phyloP scores from a whole-genome alignment of 1,140 invertebrate species.

The Geopemphigus sp. region DNA sequence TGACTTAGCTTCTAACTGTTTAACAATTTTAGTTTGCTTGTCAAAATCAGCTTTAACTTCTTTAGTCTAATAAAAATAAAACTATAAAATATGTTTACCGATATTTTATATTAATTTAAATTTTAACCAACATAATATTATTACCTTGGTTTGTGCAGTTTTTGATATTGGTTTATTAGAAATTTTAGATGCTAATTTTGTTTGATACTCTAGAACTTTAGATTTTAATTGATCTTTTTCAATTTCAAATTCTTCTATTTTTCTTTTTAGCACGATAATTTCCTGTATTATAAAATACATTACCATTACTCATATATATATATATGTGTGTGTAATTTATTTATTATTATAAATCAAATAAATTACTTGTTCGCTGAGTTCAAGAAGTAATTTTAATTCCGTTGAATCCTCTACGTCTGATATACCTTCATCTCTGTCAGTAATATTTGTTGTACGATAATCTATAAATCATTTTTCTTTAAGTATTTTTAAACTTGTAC shows the following conservation, averaged over 20 bases:
- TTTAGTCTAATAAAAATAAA: slow-evolving; percentile 24
- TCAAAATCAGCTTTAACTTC: slow-evolving; percentile 39
- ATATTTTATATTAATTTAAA: not conserved
- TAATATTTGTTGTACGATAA: slow-evolving; percentile 62
- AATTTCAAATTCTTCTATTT: slow-evolving; percentile 79
- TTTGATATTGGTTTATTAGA: slow-evolving; percentile 22
- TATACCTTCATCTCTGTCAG: slow-evolving; percentile 71
- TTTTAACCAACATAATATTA: not conserved
- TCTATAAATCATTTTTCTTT: slow-evolving; percentile 40
- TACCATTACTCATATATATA: no score
- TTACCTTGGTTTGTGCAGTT: slow-evolving; percentile 18
- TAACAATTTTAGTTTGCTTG: slow-evolving; percentile 24
- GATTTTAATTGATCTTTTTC: slow-evolving; percentile 73
- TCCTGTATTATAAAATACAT: slow-evolving; percentile 61
- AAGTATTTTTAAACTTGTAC: not conserved
- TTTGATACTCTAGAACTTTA: slow-evolving; percentile 74
- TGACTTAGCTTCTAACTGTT: slow-evolving; percentile 37
- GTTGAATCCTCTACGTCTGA: slow-evolving; percentile 74
- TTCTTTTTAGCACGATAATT: slow-evolving; percentile 73
- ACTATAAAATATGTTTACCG: not conserved
- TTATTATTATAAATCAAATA: not conserved
- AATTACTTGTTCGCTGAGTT: slow-evolving; percentile 76
- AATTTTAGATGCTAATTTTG: slow-evolving; percentile 60
- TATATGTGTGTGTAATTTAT: no score
- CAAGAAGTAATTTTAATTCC: slow-evolving; percentile 75